Base-by-base conservation (phyloP, 1,140 invertebrate species). In the Scylla paramamosain region DNA sequence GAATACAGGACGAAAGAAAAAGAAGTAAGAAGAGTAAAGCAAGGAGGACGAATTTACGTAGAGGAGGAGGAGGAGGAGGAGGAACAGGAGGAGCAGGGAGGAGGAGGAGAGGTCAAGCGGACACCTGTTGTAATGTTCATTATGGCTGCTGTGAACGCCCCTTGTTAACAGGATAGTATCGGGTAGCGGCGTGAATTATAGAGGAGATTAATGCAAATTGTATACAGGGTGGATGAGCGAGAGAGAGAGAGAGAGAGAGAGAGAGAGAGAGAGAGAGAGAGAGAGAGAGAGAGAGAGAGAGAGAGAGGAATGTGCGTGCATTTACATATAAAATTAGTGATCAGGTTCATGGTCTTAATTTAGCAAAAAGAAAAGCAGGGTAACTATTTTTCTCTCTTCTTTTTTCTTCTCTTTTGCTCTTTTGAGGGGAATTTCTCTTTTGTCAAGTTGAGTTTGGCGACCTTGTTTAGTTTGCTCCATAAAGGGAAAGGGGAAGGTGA, bases 111-210 rank as follows among this genome's bases (percentile, higher is more conserved):
- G 4, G 14, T 16, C 14, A 29, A 29, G 39, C 46, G n/a, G 31
- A 28, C 89, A 59, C 89, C 89, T 91, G 48, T 32, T 10, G 89
- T 29, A 52, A 46, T 20, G 89, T 29, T 91, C 46, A 52, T 91
- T 91, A 91, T 59, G 46, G 48, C 20, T 25, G 7, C 12, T 16
- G 25, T 32, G 83, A 10, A 0, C 25, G n/a, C 8, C 12, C 46
- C 48, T 16, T 87, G 84, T 31, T 91, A 67, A 32, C 52, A 91
- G 31, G 52, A 29, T 59, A 31, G 89, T 91, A 67, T 91, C 89
- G 89, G 46, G 4, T 48, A 46, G 89, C 7, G 59, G 48, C 59
- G 48, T 29, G 89, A 48, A 25, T 91, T 32, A 91, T 77, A 77
- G 32, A 77, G 77, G 82, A 82, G 52, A 25, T 46, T 86, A 31